Evolutionary conservation across 1,140 invertebrate genomes (phyloP).

Genomic region (Oedothorax gibbosus): DNA sequence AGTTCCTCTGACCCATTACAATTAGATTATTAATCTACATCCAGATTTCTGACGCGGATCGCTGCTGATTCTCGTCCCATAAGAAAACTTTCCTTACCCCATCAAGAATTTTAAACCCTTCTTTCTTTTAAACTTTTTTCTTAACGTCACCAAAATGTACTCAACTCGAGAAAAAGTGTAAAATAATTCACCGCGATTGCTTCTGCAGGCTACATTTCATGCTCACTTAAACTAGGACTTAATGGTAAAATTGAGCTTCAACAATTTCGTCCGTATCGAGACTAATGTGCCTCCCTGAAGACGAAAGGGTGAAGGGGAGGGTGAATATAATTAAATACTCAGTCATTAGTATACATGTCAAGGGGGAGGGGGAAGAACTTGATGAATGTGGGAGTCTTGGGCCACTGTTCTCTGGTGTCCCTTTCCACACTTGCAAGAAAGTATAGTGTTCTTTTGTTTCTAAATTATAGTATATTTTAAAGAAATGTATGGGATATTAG

Average conservation of each 20-base stretch:
- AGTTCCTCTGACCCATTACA: not conserved
- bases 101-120: constrained; percentile 45
- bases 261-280: constrained; percentile 47
- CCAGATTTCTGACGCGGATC: constrained; percentile 25
- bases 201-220: constrained; percentile 49
- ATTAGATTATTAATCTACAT: constrained; percentile 35
- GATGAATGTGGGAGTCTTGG: not conserved
- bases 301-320: constrained; percentile 21
- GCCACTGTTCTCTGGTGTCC: not conserved
- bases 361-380: constrained; percentile 13
- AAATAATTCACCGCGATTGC: constrained; percentile 55
- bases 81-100: constrained; percentile 15
- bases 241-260: constrained; percentile 59
- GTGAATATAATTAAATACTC: constrained; percentile 60
- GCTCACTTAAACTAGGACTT: constrained; percentile 58
- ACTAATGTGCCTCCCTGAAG: constrained; percentile 56
- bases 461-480: too few relatives aligned
- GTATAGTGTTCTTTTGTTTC: not conserved
- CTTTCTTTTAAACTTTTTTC: not conserved
- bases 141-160: constrained; percentile 6
- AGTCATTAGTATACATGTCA: constrained; percentile 55
- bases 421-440: not conserved
- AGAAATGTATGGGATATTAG: too few relatives aligned
- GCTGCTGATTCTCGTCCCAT: constrained; percentile 3
- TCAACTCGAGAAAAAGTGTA: constrained; percentile 35